Evolutionary conservation across 2,888 invertebrate species (phyloP).

Genomic region (Eupithecia subfuscata): DNA sequence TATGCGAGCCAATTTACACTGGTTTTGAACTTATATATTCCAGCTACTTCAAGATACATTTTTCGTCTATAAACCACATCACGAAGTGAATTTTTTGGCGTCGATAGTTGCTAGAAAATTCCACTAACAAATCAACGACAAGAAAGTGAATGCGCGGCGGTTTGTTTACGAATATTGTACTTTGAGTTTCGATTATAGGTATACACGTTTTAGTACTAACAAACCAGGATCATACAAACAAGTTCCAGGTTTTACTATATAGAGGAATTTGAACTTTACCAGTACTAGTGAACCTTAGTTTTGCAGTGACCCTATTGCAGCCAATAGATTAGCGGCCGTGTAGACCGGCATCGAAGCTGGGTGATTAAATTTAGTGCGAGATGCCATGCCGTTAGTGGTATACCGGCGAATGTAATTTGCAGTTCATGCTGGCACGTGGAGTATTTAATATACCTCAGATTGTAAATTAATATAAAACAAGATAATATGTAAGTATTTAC

Average conservation of each 20-base stretch:
- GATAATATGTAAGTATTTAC: background rate
- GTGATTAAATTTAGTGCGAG: background rate
- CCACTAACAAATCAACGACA: background rate
- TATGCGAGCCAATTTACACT: background rate
- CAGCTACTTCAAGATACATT: background rate
- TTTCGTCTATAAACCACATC: background rate
- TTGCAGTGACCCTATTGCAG: background rate
- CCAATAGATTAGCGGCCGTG: background rate
- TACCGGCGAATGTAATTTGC: background rate
- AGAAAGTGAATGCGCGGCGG: background rate
- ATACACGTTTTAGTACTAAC: background rate
- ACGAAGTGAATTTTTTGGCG: background rate
- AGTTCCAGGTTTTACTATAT: background rate
- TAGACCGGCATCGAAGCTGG: background rate
- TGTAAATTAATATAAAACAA: background rate
- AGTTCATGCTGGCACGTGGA: background rate
- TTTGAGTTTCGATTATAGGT: background rate
- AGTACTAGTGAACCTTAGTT: background rate
- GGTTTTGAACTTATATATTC: background rate
- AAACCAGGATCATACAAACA: background rate
- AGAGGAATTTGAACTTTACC: background rate
- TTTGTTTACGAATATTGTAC: background rate
- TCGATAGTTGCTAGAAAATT: background rate
- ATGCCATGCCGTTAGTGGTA: background rate
- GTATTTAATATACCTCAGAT: background rate